Percentiles rank a stretch among this genome's conserved stretches.
phyloP scores from a whole-genome alignment of 2,797 vertebrate genomes.

The Brachymystax lenok region DNA sequence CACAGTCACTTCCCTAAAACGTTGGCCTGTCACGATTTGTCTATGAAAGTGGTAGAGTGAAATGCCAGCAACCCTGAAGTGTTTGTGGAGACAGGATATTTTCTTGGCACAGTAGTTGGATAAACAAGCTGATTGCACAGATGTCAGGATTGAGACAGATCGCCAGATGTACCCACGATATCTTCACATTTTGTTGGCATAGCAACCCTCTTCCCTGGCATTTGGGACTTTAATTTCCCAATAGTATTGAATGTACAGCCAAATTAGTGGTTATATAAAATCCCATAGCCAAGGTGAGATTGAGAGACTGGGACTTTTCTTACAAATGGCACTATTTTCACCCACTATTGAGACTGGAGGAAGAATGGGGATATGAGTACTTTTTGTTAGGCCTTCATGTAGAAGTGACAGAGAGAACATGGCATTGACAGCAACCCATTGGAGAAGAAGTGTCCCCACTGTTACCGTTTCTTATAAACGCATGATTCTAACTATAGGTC shows the following conservation, averaged over 20 bases:
- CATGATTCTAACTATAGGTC: constrained; percentile 4
- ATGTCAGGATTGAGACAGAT: constrained; percentile 48
- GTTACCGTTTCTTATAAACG: constrained; percentile 19
- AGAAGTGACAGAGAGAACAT: neutral
- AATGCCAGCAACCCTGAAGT: constrained; percentile 6
- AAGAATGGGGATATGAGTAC: neutral
- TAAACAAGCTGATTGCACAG: constrained; percentile 36
- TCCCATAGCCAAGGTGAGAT: neutral
- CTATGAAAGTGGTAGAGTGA: neutral
- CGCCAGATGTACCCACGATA: constrained; percentile 44
- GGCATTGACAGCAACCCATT: constrained; percentile 7
- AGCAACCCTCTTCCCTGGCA: constrained; percentile 48
- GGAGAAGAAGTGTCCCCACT: constrained; percentile 22
- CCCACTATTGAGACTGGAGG: too few species aligned
- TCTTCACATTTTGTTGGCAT: constrained; percentile 61
- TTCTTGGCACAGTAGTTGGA: constrained; percentile 34
- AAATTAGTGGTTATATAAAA: neutral
- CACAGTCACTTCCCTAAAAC: neutral
- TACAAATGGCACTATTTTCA: neutral
- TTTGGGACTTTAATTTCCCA: constrained; percentile 43
- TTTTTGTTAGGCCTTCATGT: neutral
- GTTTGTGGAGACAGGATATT: constrained; percentile 8
- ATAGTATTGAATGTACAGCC: neutral
- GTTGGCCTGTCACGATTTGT: neutral
- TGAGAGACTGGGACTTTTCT: neutral